Conservation (phyloP, 2,888 invertebrate species). For the Stenoptilia bipunctidactyla region DNA sequence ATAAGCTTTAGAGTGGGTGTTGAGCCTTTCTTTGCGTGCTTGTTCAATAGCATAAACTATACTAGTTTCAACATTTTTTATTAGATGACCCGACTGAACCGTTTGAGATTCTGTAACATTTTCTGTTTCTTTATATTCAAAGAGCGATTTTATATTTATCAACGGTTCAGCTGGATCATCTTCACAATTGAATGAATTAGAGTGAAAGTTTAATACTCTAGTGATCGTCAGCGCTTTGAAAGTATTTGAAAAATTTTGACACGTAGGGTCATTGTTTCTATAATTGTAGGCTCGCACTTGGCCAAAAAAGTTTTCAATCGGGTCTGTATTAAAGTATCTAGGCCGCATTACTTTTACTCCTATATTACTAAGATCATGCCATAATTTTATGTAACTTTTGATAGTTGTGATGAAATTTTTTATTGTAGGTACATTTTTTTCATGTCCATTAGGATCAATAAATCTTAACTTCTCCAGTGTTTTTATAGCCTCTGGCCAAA, state of each 20-base stretch:
- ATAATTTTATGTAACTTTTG: constrained; percentile 10
- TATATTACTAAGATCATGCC: constrained; percentile 8
- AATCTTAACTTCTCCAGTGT: constrained; percentile 9
- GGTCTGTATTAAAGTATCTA: constrained; percentile 14
- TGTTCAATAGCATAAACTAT: constrained; percentile 6
- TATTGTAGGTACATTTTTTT: constrained; percentile 12
- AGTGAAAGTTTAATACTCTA: constrained; percentile 17
- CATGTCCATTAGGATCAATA: constrained; percentile 7
- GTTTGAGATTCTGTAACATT: too few species aligned
- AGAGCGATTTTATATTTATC: constrained; percentile 6
- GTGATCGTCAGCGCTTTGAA: constrained; percentile 20
- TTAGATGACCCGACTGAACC: not conserved
- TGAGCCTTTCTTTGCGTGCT: constrained; percentile 15
- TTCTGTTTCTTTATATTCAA: not conserved
- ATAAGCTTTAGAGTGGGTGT: constrained; percentile 18
- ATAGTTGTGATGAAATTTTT: constrained; percentile 12
- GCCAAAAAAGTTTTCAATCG: constrained; percentile 19
- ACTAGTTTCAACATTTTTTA: not conserved
- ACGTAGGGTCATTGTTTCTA: constrained; percentile 18
- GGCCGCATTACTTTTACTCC: constrained; percentile 11
- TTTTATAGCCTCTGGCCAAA: constrained; percentile 8
- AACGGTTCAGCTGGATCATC: constrained; percentile 13
- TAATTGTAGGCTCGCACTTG: constrained; percentile 20
- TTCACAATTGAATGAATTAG: constrained; percentile 15
- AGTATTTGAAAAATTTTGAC: constrained; percentile 16